Conservation (phyloP, 2,113 vertebrate species). For the Erythrolamprus reginae region DNA sequence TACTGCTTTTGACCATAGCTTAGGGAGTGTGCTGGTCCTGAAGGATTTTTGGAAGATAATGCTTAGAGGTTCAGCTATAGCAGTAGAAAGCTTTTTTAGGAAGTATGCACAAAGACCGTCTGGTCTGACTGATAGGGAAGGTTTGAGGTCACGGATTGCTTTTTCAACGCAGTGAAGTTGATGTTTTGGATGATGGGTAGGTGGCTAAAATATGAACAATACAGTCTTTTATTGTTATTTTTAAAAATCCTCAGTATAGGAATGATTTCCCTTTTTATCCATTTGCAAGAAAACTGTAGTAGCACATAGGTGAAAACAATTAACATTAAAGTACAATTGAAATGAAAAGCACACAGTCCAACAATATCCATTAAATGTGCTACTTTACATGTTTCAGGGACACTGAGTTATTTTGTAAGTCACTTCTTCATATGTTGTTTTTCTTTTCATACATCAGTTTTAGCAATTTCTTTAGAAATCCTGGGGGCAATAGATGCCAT, state of each 20-base stretch:
- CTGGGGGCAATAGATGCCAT: background rate
- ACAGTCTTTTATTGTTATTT: constrained; percentile 18
- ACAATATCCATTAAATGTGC: constrained; percentile 30
- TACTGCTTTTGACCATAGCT: too few species aligned
- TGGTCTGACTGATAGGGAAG: too few species aligned
- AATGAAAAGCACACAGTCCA: constrained; percentile 21
- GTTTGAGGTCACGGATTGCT: too few species aligned
- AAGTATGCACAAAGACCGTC: too few species aligned
- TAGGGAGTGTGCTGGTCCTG: too few species aligned
- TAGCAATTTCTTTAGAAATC: background rate
- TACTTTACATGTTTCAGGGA: constrained; percentile 1
- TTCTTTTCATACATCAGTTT: constrained; percentile 42
- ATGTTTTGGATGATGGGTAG: background rate
- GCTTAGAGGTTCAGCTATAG: too few species aligned
- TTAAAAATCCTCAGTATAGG: background rate
- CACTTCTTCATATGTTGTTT: constrained; percentile 17
- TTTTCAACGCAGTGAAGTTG: too few species aligned
- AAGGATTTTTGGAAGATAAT: too few species aligned
- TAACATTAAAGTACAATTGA: constrained; percentile 32
- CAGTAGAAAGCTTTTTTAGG: too few species aligned
- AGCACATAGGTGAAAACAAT: constrained; percentile 12
- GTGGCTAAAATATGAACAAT: constrained; percentile 30
- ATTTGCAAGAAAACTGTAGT: constrained; percentile 2
- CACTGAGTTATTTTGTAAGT: constrained; percentile 24
- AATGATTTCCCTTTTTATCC: background rate